These are phyloP conservation scores for Lochmaea crataegi DNA, from an alignment of 2,888 invertebrate species.

Conservation along the genomic window DNA sequence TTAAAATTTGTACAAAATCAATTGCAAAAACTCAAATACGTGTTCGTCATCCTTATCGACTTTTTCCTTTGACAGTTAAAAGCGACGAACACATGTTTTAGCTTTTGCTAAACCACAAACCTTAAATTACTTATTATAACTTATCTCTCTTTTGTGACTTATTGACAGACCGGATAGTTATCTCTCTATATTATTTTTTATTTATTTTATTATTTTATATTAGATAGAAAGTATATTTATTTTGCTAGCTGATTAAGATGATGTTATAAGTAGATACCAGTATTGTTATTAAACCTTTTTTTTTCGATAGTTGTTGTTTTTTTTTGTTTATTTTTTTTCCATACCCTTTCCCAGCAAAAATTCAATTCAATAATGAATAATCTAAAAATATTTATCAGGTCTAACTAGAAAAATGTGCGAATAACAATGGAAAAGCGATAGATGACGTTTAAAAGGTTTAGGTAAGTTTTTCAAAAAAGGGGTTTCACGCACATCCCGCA, in stretches of 20 bases:
- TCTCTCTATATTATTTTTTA: background rate
- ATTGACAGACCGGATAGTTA: background rate
- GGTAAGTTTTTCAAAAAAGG: no score
- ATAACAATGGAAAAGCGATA: no score
- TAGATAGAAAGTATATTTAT: background rate
- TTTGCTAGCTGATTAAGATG: background rate
- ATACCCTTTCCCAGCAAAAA: background rate
- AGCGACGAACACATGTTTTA: no score
- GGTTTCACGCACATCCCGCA: no score
- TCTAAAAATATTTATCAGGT: no score
- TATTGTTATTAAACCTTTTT: conserved; percentile 1
- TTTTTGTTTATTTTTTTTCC: background rate
- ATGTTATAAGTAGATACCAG: background rate
- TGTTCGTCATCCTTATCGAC: no score
- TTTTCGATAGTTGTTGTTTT: background rate
- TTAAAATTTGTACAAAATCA: no score
- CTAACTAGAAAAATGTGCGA: no score
- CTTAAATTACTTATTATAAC: background rate
- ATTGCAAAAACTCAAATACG: no score
- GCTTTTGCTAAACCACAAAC: background rate
- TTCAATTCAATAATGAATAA: background rate
- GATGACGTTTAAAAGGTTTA: no score
- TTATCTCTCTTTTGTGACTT: background rate
- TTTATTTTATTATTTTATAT: background rate
- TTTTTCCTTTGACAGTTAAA: no score